A percentile compares a stretch with the other conserved stretches of the same genome.
Evolutionary conservation across 2,888 invertebrate genomes (phyloP).

Genomic region (Cerceris rybyensis): DNA sequence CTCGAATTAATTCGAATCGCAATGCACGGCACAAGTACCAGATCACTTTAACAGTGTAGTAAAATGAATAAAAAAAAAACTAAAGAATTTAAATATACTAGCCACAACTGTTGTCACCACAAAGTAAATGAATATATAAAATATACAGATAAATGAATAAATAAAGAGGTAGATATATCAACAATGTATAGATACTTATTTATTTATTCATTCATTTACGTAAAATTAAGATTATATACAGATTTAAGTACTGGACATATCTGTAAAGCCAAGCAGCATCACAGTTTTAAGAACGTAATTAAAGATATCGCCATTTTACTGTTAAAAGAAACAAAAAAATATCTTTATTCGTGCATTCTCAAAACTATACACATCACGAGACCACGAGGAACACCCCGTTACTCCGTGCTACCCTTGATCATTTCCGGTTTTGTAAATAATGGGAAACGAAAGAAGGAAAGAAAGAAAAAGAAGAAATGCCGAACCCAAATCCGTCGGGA

Average conservation of each 20-base stretch:
- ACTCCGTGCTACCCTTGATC: background rate
- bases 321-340: constrained; percentile 9
- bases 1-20: constrained; percentile 23
- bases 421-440: background rate
- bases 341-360: constrained; percentile 57
- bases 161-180: constrained; percentile 28
- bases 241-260: constrained; percentile 76
- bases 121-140: constrained; percentile 52
- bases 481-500: background rate
- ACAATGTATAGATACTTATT: constrained; percentile 55
- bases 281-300: constrained; percentile 57
- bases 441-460: background rate
- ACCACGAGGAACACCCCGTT: constrained; percentile 7
- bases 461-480: background rate
- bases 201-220: constrained; percentile 58
- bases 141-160: constrained; percentile 50
- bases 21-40: constrained; percentile 72
- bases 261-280: constrained; percentile 75
- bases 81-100: constrained; percentile 68
- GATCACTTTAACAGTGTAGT: constrained; percentile 65
- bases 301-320: constrained; percentile 60
- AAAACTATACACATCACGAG: constrained; percentile 34
- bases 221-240: constrained; percentile 68
- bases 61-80: constrained; percentile 36
- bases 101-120: constrained; percentile 77